Evolutionary conservation across 1,140 invertebrate species (phyloP).

Genomic region (Andrena cerasifolii): DNA sequence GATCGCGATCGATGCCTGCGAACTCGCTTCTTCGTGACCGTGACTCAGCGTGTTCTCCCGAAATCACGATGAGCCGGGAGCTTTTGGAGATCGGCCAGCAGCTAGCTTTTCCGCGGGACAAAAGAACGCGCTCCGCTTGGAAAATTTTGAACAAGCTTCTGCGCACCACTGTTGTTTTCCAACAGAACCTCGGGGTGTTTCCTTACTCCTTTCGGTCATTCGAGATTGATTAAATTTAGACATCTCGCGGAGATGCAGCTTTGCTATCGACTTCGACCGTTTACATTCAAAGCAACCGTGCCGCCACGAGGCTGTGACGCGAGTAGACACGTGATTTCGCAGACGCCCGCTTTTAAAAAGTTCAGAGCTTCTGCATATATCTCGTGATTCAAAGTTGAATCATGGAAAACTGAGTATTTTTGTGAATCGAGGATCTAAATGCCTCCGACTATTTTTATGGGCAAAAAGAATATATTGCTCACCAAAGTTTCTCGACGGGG

Average conservation of each 20-base stretch:
- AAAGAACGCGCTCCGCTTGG: slow-evolving; percentile 37
- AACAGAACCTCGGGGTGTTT: background rate
- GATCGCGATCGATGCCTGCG: slow-evolving; percentile 65
- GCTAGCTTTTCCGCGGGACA: slow-evolving; percentile 37
- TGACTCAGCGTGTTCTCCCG: slow-evolving; percentile 72
- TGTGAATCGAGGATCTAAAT: too few species aligned
- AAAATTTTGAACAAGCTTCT: slow-evolving; percentile 29
- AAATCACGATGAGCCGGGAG: slow-evolving; percentile 40
- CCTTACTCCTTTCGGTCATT: background rate
- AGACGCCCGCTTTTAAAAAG: too few species aligned
- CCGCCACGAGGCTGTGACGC: too few species aligned
- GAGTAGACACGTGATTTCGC: too few species aligned
- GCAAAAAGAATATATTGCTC: slow-evolving; percentile 27
- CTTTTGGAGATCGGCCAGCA: slow-evolving; percentile 54
- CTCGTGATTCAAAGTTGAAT: too few species aligned
- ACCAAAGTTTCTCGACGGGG: slow-evolving; percentile 64
- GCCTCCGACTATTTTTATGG: background rate
- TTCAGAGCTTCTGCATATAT: too few species aligned
- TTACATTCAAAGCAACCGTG: too few species aligned
- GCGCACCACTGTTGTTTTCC: background rate
- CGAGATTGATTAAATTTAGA: slow-evolving; percentile 1
- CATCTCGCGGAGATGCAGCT: too few species aligned
- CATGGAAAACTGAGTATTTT: too few species aligned
- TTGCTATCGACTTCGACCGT: too few species aligned
- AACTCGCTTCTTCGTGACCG: slow-evolving; percentile 61